phyloP scores from a whole-genome alignment of 2,797 vertebrate genomes.

The Danionella dracula region DNA sequence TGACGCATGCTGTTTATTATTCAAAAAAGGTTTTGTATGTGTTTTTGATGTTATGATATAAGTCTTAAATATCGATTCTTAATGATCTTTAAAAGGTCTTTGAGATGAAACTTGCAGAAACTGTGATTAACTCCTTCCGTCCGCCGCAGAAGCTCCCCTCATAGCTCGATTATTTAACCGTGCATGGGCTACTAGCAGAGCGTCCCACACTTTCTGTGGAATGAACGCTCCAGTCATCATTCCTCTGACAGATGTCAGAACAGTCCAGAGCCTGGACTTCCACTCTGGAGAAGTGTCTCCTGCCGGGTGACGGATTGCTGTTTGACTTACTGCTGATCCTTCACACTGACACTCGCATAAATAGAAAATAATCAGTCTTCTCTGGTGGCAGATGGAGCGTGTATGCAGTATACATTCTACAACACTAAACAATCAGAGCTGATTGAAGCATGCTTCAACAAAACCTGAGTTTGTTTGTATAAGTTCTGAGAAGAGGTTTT shows the following conservation, averaged over 20 bases:
- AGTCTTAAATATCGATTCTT: too few species aligned
- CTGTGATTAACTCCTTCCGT: too few species aligned
- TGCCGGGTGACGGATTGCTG: background rate
- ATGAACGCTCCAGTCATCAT: background rate
- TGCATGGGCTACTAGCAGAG: background rate
- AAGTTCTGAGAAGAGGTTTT: too few species aligned
- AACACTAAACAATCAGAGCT: background rate
- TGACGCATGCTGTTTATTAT: too few species aligned
- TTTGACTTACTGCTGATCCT: background rate
- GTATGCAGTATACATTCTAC: background rate
- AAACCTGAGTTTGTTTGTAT: background rate
- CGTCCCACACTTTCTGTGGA: too few species aligned
- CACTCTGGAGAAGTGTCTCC: background rate
- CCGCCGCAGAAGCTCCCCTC: background rate
- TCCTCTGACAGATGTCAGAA: slow-evolving; percentile 1
- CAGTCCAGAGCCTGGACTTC: background rate
- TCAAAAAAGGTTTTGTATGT: too few species aligned
- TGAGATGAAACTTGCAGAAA: too few species aligned
- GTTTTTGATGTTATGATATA: too few species aligned
- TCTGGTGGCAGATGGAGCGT: background rate
- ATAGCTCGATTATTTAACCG: background rate
- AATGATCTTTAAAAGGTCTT: too few species aligned
- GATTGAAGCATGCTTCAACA: background rate
- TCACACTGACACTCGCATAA: background rate
- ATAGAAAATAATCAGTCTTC: slow-evolving; percentile 16